Conservation (phyloP, 2,888 invertebrate genomes). For the Cancer borealis region DNA sequence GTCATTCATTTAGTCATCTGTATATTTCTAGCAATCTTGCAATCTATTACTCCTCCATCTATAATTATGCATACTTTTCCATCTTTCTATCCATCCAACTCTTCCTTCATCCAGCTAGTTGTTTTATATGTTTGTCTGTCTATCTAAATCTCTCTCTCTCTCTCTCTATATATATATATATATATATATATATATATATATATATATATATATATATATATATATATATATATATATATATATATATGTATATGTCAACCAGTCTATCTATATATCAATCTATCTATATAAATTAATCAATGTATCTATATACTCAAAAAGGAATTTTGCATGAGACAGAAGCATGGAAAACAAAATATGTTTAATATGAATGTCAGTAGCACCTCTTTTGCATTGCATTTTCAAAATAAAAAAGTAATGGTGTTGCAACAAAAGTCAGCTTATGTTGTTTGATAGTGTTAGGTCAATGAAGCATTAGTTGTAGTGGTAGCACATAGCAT, state of each 20-base stretch:
- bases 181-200: no score
- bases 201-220: no score
- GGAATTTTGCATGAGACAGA: neutral
- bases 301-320: neutral
- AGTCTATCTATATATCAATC: neutral
- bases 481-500: neutral
- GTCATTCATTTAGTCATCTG: neutral
- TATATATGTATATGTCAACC: neutral
- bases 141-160: no score
- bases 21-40: neutral
- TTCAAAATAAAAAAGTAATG: neutral
- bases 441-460: neutral
- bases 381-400: conserved; percentile 8
- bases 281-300: neutral
- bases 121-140: no score
- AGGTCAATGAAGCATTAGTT: neutral
- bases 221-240: no score
- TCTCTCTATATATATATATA: no score
- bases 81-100: neutral
- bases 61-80: neutral
- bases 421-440: neutral
- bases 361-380: neutral
- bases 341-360: neutral
- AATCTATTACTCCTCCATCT: neutral
- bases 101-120: no score